These are phyloP conservation scores for Drosophila murphyi DNA, from an alignment of 1,140 invertebrate genomes.

Conservation along the genomic window DNA sequence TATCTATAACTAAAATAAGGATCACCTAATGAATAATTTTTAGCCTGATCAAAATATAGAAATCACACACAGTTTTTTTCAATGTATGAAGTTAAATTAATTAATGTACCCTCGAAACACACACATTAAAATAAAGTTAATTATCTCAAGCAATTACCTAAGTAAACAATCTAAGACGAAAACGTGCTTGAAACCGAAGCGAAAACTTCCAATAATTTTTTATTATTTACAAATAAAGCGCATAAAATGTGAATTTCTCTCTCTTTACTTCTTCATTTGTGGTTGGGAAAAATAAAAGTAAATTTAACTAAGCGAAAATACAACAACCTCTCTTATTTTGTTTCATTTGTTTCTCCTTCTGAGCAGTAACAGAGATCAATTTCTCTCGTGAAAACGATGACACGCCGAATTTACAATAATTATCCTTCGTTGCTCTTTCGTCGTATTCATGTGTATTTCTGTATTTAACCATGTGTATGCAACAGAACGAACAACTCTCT, in stretches of 20 bases:
- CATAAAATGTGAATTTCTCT: slow-evolving; percentile 6
- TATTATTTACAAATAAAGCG: slow-evolving; percentile 36
- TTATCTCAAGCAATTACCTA: slow-evolving; percentile 20
- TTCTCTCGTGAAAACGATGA: too few relatives aligned
- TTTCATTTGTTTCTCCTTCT: too few relatives aligned
- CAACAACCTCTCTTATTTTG: too few relatives aligned
- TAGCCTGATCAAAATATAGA: slow-evolving; percentile 9
- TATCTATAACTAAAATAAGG: background rate
- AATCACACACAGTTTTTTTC: slow-evolving; percentile 25
- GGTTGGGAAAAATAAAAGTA: too few relatives aligned
- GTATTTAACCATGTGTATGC: too few relatives aligned
- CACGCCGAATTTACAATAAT: too few relatives aligned
- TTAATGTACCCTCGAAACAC: slow-evolving; percentile 29
- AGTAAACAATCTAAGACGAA: slow-evolving; percentile 1
- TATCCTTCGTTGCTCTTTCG: too few relatives aligned
- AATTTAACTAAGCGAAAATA: too few relatives aligned
- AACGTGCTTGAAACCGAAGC: slow-evolving; percentile 3
- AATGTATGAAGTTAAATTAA: slow-evolving; percentile 30
- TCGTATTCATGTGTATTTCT: too few relatives aligned
- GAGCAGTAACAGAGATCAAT: too few relatives aligned
- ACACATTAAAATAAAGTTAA: slow-evolving; percentile 30
- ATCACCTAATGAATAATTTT: slow-evolving; percentile 22
- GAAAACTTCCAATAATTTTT: slow-evolving; percentile 2
- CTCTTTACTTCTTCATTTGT: slow-evolving; percentile 2
- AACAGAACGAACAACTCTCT: too few relatives aligned